These are phyloP conservation scores for Leptogaster cylindrica DNA, from an alignment of 2,888 invertebrate species.

Conservation along the genomic window DNA sequence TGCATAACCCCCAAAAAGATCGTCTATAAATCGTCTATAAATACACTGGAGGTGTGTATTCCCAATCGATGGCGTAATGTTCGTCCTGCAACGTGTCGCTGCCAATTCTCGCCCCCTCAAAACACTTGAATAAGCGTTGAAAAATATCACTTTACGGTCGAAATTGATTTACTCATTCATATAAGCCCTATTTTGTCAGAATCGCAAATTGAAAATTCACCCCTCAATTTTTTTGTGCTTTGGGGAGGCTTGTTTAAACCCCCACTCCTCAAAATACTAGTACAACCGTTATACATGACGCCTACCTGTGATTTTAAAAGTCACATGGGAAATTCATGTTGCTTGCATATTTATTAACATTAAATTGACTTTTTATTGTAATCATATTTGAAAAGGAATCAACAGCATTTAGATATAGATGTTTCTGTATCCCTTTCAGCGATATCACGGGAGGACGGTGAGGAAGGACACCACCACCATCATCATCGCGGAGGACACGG, in stretches of 20 bases:
- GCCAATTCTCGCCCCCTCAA: not conserved
- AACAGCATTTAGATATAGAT: constrained; percentile 10
- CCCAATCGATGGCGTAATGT: not conserved
- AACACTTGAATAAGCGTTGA: constrained; percentile 10
- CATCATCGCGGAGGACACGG: constrained; percentile 65
- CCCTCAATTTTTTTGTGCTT: not conserved
- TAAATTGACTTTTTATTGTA: constrained; percentile 27
- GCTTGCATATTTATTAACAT: not conserved
- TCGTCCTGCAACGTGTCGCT: not conserved
- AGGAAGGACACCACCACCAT: constrained; percentile 66
- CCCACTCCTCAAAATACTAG: too few relatives aligned
- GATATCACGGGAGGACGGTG: constrained; percentile 89
- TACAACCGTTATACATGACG: too few relatives aligned
- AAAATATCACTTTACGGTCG: constrained; percentile 26
- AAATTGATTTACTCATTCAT: constrained; percentile 30
- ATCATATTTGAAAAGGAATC: not conserved
- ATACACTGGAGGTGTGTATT: too few relatives aligned
- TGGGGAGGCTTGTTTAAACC: too few relatives aligned
- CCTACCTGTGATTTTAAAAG: not conserved
- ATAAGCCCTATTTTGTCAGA: not conserved
- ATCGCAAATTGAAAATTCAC: constrained; percentile 18
- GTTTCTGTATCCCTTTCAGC: constrained; percentile 64
- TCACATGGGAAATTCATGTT: not conserved
- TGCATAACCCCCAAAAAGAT: too few relatives aligned
- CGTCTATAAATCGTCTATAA: too few relatives aligned